Conservation (phyloP, 2,888 invertebrate species). For the Seira musarum region DNA sequence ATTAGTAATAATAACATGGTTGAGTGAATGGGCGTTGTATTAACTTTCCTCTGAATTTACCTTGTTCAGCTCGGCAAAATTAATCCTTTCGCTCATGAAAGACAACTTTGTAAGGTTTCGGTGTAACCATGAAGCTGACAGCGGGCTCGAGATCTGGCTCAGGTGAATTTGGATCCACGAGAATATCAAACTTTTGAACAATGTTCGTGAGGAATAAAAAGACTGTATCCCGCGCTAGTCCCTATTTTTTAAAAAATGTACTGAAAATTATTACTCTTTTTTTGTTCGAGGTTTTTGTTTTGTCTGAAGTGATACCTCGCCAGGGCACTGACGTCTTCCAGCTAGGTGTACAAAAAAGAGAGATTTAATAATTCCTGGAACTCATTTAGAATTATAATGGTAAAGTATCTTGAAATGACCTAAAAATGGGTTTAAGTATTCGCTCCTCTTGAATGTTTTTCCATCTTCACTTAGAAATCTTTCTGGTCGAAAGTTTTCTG, state of each 20-base stretch:
- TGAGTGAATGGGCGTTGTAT: neutral
- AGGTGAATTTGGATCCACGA: slow-evolving; percentile 16
- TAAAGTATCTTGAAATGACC: no score
- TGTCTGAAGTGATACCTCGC: neutral
- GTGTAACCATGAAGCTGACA: slow-evolving; percentile 26
- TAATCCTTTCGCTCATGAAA: neutral
- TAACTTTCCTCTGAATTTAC: neutral
- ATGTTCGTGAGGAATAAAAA: slow-evolving; percentile 37
- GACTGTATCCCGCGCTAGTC: slow-evolving; percentile 24
- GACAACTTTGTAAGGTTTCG: slow-evolving; percentile 23
- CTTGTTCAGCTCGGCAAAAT: neutral
- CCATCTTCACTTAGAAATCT: slow-evolving; percentile 29
- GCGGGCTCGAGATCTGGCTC: slow-evolving; percentile 26
- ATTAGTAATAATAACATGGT: neutral
- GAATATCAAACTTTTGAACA: slow-evolving; percentile 40
- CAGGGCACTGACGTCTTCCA: slow-evolving; percentile 32
- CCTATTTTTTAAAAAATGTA: no score
- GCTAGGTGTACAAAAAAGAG: neutral
- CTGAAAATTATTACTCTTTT: no score
- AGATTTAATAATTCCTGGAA: no score
- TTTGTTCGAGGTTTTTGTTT: no score
- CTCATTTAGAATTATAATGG: no score
- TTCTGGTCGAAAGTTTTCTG: slow-evolving; percentile 31
- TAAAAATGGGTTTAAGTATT: slow-evolving; percentile 37
- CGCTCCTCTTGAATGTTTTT: slow-evolving; percentile 17